Evolutionary conservation across 1,140 invertebrate genomes (phyloP).

Genomic region (Penaeus chinensis): DNA sequence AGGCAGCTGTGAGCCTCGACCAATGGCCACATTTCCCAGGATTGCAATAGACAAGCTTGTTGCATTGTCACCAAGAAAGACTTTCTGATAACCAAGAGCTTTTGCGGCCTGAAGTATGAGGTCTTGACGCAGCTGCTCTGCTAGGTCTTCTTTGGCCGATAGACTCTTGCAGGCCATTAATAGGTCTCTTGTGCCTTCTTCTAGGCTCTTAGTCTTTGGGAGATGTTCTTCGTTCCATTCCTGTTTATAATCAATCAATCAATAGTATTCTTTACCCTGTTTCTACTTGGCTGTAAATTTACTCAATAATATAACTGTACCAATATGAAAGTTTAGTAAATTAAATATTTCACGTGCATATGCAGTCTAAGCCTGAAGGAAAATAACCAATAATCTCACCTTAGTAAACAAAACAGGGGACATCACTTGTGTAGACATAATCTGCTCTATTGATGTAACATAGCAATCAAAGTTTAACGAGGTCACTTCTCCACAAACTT

Average conservation of each 20-base stretch:
- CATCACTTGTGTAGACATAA: conserved; percentile 25
- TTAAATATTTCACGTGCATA: too few species aligned
- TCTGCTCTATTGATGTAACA: conserved; percentile 36
- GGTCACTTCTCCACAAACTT: conserved; percentile 4
- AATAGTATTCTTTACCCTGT: too few species aligned
- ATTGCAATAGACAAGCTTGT: conserved; percentile 23
- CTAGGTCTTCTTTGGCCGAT: conserved; percentile 30
- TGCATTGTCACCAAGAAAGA: conserved; percentile 32
- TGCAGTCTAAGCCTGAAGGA: not conserved
- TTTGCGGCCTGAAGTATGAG: not conserved
- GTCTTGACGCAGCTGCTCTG: conserved; percentile 34
- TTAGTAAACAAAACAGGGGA: not conserved
- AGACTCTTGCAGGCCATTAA: conserved; percentile 34
- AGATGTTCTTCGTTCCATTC: conserved; percentile 25
- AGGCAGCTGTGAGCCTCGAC: conserved; percentile 44
- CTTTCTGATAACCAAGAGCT: conserved; percentile 23
- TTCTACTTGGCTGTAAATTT: too few species aligned
- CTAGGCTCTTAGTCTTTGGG: not conserved
- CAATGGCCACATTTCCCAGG: conserved; percentile 38
- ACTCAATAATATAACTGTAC: not conserved
- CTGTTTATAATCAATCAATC: not conserved
- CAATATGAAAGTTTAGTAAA: not conserved
- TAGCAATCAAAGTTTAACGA: conserved; percentile 31
- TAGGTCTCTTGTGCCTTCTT: not conserved
- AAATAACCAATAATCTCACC: not conserved